Conservation (phyloP, 2,888 invertebrate species). For the Tribolium freemani region DNA sequence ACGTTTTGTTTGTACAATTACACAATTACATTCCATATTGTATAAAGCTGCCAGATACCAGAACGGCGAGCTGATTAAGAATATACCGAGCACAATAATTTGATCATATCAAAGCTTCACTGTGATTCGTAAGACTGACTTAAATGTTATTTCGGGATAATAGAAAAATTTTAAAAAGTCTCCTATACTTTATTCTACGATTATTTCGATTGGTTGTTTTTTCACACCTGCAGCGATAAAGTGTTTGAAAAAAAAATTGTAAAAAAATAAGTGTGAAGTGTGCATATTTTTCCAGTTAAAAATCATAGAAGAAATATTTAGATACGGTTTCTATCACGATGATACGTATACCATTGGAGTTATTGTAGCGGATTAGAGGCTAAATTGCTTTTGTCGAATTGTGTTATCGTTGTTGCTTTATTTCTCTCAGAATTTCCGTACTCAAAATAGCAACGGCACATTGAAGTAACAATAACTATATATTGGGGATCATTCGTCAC, state of each 20-base stretch:
- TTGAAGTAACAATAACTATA: slow-evolving; percentile 57
- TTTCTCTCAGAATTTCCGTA: slow-evolving; percentile 37
- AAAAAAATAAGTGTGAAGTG: slow-evolving; percentile 62
- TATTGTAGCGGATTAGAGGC: slow-evolving; percentile 54
- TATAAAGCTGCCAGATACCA: slow-evolving; percentile 26
- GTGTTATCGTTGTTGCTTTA: slow-evolving; percentile 64
- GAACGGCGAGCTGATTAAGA: slow-evolving; percentile 18
- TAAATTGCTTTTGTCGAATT: slow-evolving; percentile 64
- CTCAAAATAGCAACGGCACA: slow-evolving; percentile 56
- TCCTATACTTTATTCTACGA: slow-evolving; percentile 46
- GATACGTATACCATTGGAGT: slow-evolving; percentile 60
- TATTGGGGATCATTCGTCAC: slow-evolving; percentile 64
- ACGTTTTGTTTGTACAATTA: slow-evolving; percentile 32
- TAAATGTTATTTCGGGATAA: slow-evolving; percentile 69
- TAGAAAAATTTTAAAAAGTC: slow-evolving; percentile 57
- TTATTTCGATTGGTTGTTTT: slow-evolving; percentile 37
- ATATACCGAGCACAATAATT: slow-evolving; percentile 69
- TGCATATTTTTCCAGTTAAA: slow-evolving; percentile 67
- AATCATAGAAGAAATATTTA: slow-evolving; percentile 63
- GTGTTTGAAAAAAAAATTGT: slow-evolving; percentile 55
- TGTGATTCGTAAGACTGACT: slow-evolving; percentile 73
- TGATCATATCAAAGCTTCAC: slow-evolving; percentile 73
- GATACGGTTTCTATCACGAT: slow-evolving; percentile 66
- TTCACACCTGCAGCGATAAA: slow-evolving; percentile 63
- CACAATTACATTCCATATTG: slow-evolving; percentile 54